Evolutionary conservation across 2,113 vertebrate species (phyloP).

Genomic region (Odontesthes bonariensis): DNA sequence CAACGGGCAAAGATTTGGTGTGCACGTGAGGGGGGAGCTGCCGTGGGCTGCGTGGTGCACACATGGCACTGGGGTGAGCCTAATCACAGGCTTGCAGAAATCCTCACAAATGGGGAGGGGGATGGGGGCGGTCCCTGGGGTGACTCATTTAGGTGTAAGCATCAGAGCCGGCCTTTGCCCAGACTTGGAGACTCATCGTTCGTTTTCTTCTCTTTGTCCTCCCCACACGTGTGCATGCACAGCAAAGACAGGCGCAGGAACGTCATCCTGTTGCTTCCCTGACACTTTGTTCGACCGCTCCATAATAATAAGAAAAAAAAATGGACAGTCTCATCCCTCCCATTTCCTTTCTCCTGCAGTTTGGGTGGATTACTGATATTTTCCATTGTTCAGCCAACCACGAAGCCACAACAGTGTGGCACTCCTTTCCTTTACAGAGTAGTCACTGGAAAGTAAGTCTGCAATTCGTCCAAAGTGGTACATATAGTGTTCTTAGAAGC

Average conservation of each 20-base stretch:
- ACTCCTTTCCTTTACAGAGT: constrained; percentile 81
- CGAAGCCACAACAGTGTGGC: constrained; percentile 58
- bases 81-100: constrained; percentile 78
- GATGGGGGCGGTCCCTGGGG: constrained; percentile 53
- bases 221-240: constrained; percentile 1
- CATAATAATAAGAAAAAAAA: constrained; percentile 20
- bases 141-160: constrained; percentile 70
- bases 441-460: constrained; percentile 55
- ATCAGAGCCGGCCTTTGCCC: constrained; percentile 35
- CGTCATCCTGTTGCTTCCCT: constrained; percentile 24
- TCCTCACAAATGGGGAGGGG: constrained; percentile 67
- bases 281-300: constrained; percentile 24
- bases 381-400: constrained; percentile 78
- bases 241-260: constrained; percentile 21
- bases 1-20: constrained; percentile 61
- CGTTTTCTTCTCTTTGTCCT: constrained; percentile 11
- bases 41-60: constrained; percentile 51
- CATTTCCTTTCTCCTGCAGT: constrained; percentile 65
- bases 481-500: background rate
- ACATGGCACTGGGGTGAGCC: constrained; percentile 75
- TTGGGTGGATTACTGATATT: constrained; percentile 62
- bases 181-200: constrained; percentile 40
- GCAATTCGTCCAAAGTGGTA: background rate
- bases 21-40: constrained; percentile 23
- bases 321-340: constrained; percentile 48